These are phyloP conservation scores for Lepeophtheirus nordmannii DNA, from an alignment of 2,888 invertebrate species.

Conservation along the genomic window DNA sequence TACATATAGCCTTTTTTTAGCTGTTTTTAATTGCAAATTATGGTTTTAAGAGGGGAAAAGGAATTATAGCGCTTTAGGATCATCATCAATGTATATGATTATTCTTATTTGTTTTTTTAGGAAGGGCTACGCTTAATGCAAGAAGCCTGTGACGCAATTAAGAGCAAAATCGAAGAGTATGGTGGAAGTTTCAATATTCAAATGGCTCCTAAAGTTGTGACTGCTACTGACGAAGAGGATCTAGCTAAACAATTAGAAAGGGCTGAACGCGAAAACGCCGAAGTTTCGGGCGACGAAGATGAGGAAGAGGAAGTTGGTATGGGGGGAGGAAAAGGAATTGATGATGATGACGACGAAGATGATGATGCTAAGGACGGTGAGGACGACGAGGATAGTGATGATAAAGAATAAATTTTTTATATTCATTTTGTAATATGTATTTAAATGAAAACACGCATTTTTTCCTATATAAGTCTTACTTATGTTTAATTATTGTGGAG, in stretches of 20 bases:
- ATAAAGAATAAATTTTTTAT: not conserved
- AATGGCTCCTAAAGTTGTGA: slow-evolving; percentile 69
- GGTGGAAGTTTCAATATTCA: slow-evolving; percentile 88
- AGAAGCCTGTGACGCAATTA: slow-evolving; percentile 72
- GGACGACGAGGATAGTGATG: slow-evolving; percentile 11
- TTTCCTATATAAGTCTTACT: no score
- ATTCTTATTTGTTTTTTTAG: slow-evolving; percentile 32
- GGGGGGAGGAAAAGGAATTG: slow-evolving; percentile 26
- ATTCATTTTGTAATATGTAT: no score
- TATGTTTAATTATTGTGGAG: no score
- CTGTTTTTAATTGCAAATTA: no score
- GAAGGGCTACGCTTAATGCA: slow-evolving; percentile 80
- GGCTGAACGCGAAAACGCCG: slow-evolving; percentile 82
- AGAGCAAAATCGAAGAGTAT: slow-evolving; percentile 54
- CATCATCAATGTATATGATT: no score
- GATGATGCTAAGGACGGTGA: slow-evolving; percentile 10
- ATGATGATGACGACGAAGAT: slow-evolving; percentile 25
- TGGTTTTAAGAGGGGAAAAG: no score
- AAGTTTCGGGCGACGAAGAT: slow-evolving; percentile 35
- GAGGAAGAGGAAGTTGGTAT: slow-evolving; percentile 27
- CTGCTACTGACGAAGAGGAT: slow-evolving; percentile 93
- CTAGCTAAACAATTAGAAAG: slow-evolving; percentile 80
- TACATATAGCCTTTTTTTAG: no score
- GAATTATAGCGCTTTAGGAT: no score
- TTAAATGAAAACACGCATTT: no score